A percentile compares a stretch with the other conserved stretches of the same genome.
Evolutionary conservation across 2,113 vertebrate species (phyloP).

Genomic region (Polypterus bichir): DNA sequence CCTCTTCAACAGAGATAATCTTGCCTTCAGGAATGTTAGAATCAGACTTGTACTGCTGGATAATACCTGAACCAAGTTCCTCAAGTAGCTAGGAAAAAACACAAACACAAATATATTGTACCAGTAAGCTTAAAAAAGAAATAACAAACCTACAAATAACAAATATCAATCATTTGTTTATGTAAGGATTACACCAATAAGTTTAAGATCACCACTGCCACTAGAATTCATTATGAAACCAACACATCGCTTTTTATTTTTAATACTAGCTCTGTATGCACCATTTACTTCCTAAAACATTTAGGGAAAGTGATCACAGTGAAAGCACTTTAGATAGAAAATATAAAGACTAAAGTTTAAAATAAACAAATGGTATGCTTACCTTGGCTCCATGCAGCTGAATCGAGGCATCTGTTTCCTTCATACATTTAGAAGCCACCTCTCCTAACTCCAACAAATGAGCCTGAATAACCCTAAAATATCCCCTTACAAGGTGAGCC

Average conservation of each 20-base stretch:
- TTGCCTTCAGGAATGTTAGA: constrained; percentile 32
- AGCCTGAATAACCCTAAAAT: constrained; percentile 64
- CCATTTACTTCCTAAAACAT: too few species aligned
- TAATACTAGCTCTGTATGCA: too few species aligned
- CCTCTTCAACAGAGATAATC: constrained; percentile 60
- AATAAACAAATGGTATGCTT: constrained; percentile 10
- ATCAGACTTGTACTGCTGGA: constrained; percentile 76
- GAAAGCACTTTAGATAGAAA: background rate
- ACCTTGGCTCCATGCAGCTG: constrained; percentile 91
- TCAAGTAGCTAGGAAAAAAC: constrained; percentile 66
- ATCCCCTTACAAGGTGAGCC: constrained; percentile 79
- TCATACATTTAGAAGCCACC: constrained; percentile 72
- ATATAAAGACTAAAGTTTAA: background rate
- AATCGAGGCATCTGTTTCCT: constrained; percentile 70
- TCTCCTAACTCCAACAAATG: constrained; percentile 72
- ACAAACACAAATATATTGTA: constrained; percentile 6
- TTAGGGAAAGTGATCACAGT: too few species aligned
- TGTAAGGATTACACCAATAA: too few species aligned
- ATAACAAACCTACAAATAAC: too few species aligned
- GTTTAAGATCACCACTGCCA: too few species aligned
- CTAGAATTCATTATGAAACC: too few species aligned
- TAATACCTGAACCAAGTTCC: constrained; percentile 77
- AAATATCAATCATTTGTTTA: too few species aligned
- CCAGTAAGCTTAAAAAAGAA: too few species aligned
- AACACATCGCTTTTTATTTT: too few species aligned